Evolutionary conservation across 2,113 vertebrate species (phyloP).

Genomic region (Turnix velox): DNA sequence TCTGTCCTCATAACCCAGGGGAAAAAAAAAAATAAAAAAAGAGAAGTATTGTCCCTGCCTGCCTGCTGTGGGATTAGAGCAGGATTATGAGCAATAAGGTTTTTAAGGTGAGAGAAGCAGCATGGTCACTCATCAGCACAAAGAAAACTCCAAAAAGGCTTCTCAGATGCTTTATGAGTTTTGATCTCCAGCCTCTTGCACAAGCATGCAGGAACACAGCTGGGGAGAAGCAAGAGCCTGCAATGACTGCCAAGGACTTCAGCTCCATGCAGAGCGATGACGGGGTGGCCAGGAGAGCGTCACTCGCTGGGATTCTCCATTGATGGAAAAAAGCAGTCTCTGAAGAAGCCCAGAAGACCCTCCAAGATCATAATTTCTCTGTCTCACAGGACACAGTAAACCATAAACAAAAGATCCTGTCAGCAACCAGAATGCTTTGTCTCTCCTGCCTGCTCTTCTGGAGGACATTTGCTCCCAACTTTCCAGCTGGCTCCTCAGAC

Average conservation of each 20-base stretch:
- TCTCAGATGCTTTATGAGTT: not conserved
- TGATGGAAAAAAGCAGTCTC: not conserved
- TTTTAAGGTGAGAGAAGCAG: not conserved
- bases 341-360: not conserved
- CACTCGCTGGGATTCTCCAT: not conserved
- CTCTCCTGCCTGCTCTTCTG: not conserved
- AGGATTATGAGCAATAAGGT: not conserved
- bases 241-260: not conserved
- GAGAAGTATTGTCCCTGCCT: not conserved
- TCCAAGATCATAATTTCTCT: not conserved
- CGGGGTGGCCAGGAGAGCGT: not conserved
- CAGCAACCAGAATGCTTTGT: not conserved
- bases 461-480: not conserved
- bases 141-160: not conserved
- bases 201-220: not conserved
- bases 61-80: not conserved
- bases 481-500: not conserved
- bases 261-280: not conserved
- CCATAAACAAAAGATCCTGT: not conserved
- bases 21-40: not conserved
- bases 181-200: not conserved
- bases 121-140: not conserved
- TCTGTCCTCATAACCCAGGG: not conserved
- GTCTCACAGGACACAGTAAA: not conserved
- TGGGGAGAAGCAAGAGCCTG: not conserved